phyloP scores from a whole-genome alignment of 2,797 vertebrate species.

The Platyrinchus mystaceus region DNA sequence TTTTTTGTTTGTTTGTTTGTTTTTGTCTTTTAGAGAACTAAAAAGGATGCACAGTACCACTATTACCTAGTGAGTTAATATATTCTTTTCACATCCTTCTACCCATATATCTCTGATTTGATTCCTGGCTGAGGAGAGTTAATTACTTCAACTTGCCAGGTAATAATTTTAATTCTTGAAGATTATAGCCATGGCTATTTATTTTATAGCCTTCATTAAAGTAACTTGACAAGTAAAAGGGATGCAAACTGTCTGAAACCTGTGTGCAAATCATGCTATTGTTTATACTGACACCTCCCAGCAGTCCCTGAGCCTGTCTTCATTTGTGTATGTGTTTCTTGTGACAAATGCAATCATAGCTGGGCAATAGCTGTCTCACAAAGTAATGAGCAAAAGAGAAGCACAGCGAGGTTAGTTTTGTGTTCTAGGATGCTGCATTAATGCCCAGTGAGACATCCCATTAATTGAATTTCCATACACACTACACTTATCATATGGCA shows the following conservation, averaged over 20 bases:
- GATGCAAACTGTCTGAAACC: constrained; percentile 33
- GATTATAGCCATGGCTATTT: constrained; percentile 53
- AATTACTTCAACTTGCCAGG: constrained; percentile 61
- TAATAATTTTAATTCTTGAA: constrained; percentile 63
- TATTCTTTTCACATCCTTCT: constrained; percentile 37
- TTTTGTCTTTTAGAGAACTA: neutral
- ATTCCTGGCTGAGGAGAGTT: constrained; percentile 53
- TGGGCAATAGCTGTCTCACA: constrained; percentile 39
- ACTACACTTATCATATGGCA: neutral
- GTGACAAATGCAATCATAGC: constrained; percentile 51
- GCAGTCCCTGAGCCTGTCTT: constrained; percentile 29
- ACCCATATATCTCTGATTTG: constrained; percentile 38
- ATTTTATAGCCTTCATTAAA: constrained; percentile 66
- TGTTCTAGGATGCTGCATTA: neutral
- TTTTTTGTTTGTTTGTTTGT: too few species aligned
- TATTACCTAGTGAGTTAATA: constrained; percentile 6
- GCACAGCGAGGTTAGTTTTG: neutral
- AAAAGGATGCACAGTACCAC: neutral
- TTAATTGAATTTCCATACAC: constrained; percentile 39
- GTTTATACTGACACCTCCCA: constrained; percentile 51
- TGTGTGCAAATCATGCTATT: constrained; percentile 37
- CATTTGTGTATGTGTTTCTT: constrained; percentile 40
- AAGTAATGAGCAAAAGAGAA: constrained; percentile 38
- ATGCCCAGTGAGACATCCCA: constrained; percentile 36
- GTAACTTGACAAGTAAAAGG: constrained; percentile 54